Percentiles rank a stretch among this genome's conserved stretches.
These are phyloP conservation scores for rat (Rattus norvegicus) DNA, from an alignment of 2,113 vertebrate species.

Conservation along the genomic window GRCr8 NC_086026.1:19383001-19383500, in stretches of 20 bases:
- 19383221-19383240: background rate
- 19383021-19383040: background rate
- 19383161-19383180: slow-evolving; percentile 30
- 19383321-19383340: background rate
- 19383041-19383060: background rate
- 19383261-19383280: background rate
- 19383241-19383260: background rate
- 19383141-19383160: background rate
- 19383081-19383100: slow-evolving; percentile 12
- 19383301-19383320: background rate
- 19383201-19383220: background rate
- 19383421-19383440: background rate
- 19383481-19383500: background rate
- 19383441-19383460: background rate
- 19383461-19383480: background rate
- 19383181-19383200: slow-evolving; percentile 39
- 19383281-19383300: slow-evolving; percentile 30
- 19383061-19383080: slow-evolving; percentile 20
- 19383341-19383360: background rate
- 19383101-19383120: slow-evolving; percentile 20
- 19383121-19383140: slow-evolving; percentile 2
- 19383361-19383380: background rate
- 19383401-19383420: background rate
- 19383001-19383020: slow-evolving; percentile 36
- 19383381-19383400: background rate